phyloP scores from a whole-genome alignment of 2,888 invertebrate genomes.

The Anthophora plumipes region DNA sequence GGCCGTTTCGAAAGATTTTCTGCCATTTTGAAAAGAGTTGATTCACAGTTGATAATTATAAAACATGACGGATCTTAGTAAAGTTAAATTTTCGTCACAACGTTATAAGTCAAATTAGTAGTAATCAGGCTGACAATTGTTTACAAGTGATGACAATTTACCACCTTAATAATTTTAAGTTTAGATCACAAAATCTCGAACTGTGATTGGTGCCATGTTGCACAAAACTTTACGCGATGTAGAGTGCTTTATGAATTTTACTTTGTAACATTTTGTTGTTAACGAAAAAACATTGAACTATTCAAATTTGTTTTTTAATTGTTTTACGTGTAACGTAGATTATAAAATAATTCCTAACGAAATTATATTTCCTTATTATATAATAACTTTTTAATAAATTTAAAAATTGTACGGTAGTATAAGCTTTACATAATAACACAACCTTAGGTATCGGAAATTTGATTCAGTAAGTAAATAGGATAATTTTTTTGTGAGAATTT shows the following conservation, averaged over 20 bases:
- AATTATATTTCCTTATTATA: background rate
- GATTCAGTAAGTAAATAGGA: background rate
- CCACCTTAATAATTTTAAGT: constrained; percentile 35
- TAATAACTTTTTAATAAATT: constrained; percentile 14
- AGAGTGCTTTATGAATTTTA: constrained; percentile 19
- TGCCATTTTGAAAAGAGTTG: constrained; percentile 85
- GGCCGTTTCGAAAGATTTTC: constrained; percentile 94
- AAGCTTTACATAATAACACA: constrained; percentile 1
- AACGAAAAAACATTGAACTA: background rate
- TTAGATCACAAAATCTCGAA: constrained; percentile 29
- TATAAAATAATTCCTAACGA: background rate
- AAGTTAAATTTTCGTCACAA: constrained; percentile 33
- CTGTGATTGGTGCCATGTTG: constrained; percentile 51
- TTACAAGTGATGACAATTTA: constrained; percentile 37
- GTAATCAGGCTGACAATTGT: constrained; percentile 28
- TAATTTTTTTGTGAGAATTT: background rate
- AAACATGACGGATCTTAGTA: constrained; percentile 37
- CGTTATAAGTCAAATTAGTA: constrained; percentile 28
- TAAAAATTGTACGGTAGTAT: background rate
- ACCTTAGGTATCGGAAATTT: background rate
- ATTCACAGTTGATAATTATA: constrained; percentile 50
- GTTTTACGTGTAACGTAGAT: background rate
- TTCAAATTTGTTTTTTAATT: constrained; percentile 11
- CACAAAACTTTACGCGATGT: constrained; percentile 24
- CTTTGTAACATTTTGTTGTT: constrained; percentile 14